phyloP scores from a whole-genome alignment of 2,113 vertebrate genomes.

The Leptosomus discolor region DNA sequence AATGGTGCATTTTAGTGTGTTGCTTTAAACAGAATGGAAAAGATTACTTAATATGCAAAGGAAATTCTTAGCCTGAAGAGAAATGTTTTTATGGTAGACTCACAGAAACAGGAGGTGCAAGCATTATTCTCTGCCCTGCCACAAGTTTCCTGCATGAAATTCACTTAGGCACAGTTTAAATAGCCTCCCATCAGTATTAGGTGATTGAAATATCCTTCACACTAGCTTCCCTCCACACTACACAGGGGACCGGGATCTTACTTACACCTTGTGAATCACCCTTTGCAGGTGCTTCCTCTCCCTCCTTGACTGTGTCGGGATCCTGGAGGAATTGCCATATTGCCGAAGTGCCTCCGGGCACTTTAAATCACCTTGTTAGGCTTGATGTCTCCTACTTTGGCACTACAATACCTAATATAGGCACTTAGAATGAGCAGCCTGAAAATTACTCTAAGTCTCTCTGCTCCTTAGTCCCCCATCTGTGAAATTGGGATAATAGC shows the following conservation, averaged over 20 bases:
- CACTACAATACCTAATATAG: not conserved
- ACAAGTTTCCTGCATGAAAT: not conserved
- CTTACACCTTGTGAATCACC: not conserved
- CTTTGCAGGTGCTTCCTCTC: not conserved
- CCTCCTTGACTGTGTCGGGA: not conserved
- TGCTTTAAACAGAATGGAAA: slow-evolving; percentile 50
- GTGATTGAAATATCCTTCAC: not conserved
- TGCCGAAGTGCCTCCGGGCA: not conserved
- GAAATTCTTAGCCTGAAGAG: slow-evolving; percentile 31
- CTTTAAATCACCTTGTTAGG: slow-evolving; percentile 2
- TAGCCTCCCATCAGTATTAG: not conserved
- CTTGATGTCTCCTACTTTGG: not conserved
- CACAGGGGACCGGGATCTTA: not conserved
- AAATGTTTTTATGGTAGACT: slow-evolving; percentile 11
- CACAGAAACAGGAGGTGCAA: not conserved
- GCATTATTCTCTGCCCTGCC: not conserved
- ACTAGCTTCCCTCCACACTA: not conserved
- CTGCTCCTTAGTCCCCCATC: slow-evolving; percentile 20
- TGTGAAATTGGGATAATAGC: slow-evolving; percentile 59
- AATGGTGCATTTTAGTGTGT: slow-evolving; percentile 32
- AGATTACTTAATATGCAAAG: slow-evolving; percentile 36
- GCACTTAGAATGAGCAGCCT: slow-evolving; percentile 31
- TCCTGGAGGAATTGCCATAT: not conserved
- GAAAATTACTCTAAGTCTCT: slow-evolving; percentile 43
- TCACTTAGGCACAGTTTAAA: not conserved